These are phyloP conservation scores for Carcina quercana DNA, from an alignment of 2,888 invertebrate genomes.

Conservation along the genomic window DNA sequence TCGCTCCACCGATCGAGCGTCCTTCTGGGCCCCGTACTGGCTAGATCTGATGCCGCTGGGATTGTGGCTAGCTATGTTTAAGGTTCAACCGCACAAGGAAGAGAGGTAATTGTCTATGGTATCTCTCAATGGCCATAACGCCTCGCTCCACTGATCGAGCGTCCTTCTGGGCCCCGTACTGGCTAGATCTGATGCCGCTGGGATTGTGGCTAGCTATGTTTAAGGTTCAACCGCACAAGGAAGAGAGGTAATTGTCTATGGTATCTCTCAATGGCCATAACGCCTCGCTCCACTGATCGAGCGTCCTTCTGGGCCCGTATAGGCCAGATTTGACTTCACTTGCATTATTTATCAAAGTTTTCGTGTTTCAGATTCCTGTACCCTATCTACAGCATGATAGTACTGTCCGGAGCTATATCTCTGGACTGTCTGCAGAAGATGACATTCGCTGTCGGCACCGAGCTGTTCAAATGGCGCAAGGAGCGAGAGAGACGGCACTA, in stretches of 20 bases:
- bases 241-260: conserved; percentile 71
- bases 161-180: conserved; percentile 81
- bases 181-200: conserved; percentile 84
- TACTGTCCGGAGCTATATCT: conserved; percentile 85
- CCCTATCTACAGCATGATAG: conserved; percentile 94
- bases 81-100: conserved; percentile 95
- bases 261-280: conserved; percentile 24
- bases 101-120: conserved; percentile 64
- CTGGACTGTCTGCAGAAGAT: conserved; percentile 87
- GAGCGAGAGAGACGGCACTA: conserved; percentile 75
- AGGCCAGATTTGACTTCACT: not conserved
- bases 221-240: conserved; percentile 94
- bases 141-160: conserved; percentile 81
- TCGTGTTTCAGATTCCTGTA: conserved; percentile 86
- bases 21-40: conserved; percentile 83
- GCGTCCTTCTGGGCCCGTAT: conserved; percentile 45
- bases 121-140: conserved; percentile 55
- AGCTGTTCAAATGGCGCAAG: conserved; percentile 45
- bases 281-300: conserved; percentile 80
- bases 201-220: conserved; percentile 93
- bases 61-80: conserved; percentile 92
- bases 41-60: conserved; percentile 85
- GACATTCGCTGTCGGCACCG: conserved; percentile 47
- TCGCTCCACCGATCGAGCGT: conserved; percentile 79
- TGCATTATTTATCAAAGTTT: too few relatives aligned